Evolutionary conservation across 2,888 invertebrate species (phyloP), one percentile per base, ranked within the genome.

Genomic region (Pseudanteris insignis): DNA sequence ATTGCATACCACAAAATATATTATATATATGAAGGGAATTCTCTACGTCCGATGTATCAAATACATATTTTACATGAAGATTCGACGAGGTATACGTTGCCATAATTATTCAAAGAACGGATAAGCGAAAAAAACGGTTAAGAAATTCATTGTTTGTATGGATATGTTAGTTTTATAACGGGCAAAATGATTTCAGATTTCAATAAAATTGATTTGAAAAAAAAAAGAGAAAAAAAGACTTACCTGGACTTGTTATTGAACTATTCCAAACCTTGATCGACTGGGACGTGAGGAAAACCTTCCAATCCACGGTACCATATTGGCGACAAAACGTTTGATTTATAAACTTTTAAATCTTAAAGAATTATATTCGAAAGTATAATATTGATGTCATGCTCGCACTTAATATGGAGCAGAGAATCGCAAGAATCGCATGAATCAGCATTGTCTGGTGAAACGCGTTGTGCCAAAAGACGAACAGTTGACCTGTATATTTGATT

Each of bases 1-100:
- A 53, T 63, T 62, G 44, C 46, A 50, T 29, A 43, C 51, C 53
- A 37, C 24, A 47, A 47, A 58, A 48, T 58, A 53, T 58, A 63
- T 63, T 58, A 51, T 57, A 58, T 57, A 18, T 18, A 18, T 32
- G 36, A 53, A 57, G 34, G 37, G 51, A 36, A 51, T 59, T 59
- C 50, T 59, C 46, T 43, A 46, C 46, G 34, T 59, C 46, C 28
- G 34, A 51, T 59, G 46, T 59, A 44, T 59, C 38, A 51, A 50
- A 59, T 59, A 50, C 38, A 50, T 50, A 58, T 50, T 58, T 50
- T 58, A 50, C 50, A 58, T 50, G 50, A 34, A 47, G 26, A 55
- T 38, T 46, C 30, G 33, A 47, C 34, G 26, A 57, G 40, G 44
- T 50, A 41, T 36, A 48, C 41, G 34, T 57, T 38, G 36, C 38